Conservation (phyloP, 2,888 invertebrate genomes). For the Empis stercorea region DNA sequence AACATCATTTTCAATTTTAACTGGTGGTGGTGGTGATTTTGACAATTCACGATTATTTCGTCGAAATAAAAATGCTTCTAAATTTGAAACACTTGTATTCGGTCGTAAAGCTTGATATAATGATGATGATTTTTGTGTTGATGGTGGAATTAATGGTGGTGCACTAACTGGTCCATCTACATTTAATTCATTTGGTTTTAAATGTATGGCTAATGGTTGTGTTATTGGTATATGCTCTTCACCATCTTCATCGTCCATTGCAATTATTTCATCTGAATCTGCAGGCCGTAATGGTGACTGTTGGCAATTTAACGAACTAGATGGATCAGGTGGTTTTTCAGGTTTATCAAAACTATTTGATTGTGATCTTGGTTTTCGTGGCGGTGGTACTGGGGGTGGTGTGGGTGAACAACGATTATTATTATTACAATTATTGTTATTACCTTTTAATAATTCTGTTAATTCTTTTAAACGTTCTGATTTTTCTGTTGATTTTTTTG, state of each 20-base stretch:
- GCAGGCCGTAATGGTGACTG: conserved; percentile 8
- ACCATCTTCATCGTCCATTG: conserved; percentile 23
- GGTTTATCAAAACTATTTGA: conserved; percentile 37
- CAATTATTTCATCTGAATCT: conserved; percentile 19
- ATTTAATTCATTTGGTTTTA: background rate
- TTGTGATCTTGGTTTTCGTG: conserved; percentile 37
- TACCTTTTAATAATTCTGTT: conserved; percentile 62
- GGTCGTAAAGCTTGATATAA: conserved; percentile 14
- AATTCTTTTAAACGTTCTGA: conserved; percentile 61
- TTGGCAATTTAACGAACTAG: background rate
- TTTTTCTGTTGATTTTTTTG: conserved; percentile 43
- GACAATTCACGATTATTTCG: conserved; percentile 21
- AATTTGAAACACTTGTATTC: conserved; percentile 30
- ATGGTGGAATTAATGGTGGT: conserved; percentile 11
- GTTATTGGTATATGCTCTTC: background rate
- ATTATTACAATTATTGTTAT: too few relatives aligned
- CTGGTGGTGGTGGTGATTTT: conserved; percentile 21
- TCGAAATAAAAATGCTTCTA: conserved; percentile 22
- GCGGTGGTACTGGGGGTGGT: conserved; percentile 45
- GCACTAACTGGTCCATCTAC: conserved; percentile 1
- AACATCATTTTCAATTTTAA: conserved; percentile 5
- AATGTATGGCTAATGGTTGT: background rate
- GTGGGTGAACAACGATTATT: conserved; percentile 39
- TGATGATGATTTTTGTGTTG: conserved; percentile 15
- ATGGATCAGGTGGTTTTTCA: conserved; percentile 1